Conservation (phyloP, 2,888 invertebrate genomes). For the Lepidochrysops patricia region DNA sequence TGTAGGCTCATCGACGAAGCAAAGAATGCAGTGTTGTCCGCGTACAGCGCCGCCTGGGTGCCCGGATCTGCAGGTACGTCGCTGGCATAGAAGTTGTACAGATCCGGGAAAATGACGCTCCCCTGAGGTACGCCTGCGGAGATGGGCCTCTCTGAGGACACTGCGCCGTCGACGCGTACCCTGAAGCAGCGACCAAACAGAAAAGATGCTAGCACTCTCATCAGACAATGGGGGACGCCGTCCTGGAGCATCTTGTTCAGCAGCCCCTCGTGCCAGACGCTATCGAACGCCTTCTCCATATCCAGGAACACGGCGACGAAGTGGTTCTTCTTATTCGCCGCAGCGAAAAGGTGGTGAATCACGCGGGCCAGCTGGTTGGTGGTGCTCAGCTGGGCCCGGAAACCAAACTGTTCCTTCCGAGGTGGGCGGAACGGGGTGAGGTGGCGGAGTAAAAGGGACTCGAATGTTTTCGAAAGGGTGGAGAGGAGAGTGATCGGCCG, state of each 20-base stretch:
- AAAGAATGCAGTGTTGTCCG: too few species aligned
- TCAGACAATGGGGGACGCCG: fast-evolving
- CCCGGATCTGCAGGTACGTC: too few species aligned
- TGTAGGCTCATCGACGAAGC: too few species aligned
- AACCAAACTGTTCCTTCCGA: slow-evolving; percentile 24
- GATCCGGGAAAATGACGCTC: neutral
- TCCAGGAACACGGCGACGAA: slow-evolving; percentile 28
- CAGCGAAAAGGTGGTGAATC: slow-evolving; percentile 22
- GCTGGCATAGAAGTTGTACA: too few species aligned
- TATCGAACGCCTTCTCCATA: slow-evolving; percentile 32
- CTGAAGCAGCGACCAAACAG: neutral
- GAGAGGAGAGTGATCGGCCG: slow-evolving; percentile 24
- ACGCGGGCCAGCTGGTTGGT: slow-evolving; percentile 29
- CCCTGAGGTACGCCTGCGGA: neutral
- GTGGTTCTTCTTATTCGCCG: slow-evolving; percentile 19
- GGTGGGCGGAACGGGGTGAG: slow-evolving; percentile 11
- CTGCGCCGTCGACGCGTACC: neutral
- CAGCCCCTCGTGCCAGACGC: slow-evolving; percentile 33
- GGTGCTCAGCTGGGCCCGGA: slow-evolving; percentile 26
- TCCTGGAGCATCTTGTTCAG: neutral
- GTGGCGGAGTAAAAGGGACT: slow-evolving; percentile 19
- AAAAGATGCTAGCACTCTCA: neutral
- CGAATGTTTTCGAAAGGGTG: slow-evolving; percentile 25
- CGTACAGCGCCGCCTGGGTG: too few species aligned
- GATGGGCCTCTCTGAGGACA: neutral